Conservation (phyloP, 1,140 invertebrate species). For the Drosophila pandora region DNA sequence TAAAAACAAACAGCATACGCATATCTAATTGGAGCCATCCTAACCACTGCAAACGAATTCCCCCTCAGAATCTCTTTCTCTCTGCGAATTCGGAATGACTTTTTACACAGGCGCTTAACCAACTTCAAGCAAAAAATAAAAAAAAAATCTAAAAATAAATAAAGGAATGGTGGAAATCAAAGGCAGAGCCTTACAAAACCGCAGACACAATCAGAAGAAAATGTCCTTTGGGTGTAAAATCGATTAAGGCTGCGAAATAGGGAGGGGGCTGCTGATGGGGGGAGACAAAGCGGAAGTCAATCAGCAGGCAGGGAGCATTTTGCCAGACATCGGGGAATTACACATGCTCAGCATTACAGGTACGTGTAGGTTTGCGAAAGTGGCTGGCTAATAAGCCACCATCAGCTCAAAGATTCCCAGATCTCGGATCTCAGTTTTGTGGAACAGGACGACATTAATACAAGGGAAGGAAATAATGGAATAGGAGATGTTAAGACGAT, state of each 20-base stretch:
- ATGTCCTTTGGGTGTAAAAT: slow-evolving; percentile 83
- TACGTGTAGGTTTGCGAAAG: slow-evolving; percentile 41
- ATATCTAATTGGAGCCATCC: slow-evolving; percentile 70
- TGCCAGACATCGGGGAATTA: slow-evolving; percentile 58
- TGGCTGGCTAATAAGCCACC: slow-evolving; percentile 48
- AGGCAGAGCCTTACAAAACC: slow-evolving; percentile 59
- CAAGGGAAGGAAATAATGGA: slow-evolving; percentile 8
- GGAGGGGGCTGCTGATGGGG: neutral
- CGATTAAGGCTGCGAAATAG: slow-evolving; percentile 65
- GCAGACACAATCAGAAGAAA: slow-evolving; percentile 75
- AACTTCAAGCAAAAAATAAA: slow-evolving; percentile 31
- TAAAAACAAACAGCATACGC: slow-evolving; percentile 68
- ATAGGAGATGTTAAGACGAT: slow-evolving; percentile 1
- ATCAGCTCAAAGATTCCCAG: slow-evolving; percentile 38
- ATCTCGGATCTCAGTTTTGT: slow-evolving; percentile 25
- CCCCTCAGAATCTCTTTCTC: neutral
- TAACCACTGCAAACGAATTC: slow-evolving; percentile 29
- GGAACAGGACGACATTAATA: slow-evolving; percentile 27
- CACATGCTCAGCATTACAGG: slow-evolving; percentile 42
- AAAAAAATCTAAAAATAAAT: slow-evolving; percentile 4
- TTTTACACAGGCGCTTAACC: slow-evolving; percentile 59
- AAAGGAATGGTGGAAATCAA: slow-evolving; percentile 60
- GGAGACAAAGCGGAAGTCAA: slow-evolving; percentile 70
- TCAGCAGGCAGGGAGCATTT: slow-evolving; percentile 59
- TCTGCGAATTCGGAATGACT: slow-evolving; percentile 15